Evolutionary conservation across 2,113 vertebrate genomes (phyloP), one percentile per base, ranked within the genome.

Genomic region (Cyprinus carpio): DNA sequence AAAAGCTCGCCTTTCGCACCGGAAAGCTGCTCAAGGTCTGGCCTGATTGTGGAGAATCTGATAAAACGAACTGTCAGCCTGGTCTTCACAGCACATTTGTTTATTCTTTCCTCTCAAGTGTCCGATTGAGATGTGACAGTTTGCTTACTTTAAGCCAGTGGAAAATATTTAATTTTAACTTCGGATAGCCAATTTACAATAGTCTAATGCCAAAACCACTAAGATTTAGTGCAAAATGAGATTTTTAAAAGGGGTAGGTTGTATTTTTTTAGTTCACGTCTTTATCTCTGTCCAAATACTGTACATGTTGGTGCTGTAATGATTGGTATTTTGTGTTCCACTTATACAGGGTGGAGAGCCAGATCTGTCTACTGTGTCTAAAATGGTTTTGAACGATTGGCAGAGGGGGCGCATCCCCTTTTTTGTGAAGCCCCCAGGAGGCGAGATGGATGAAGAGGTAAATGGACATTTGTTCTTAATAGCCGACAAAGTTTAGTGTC

Each of bases 321-420:
- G n/a, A 11, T 16, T 67, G 20, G 18, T 60, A 20, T 54, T 62
- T 16, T 23, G n/a, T 43, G 27, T 46, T 7, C 83, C 29, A 89
- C 0, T 86, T 51, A 71, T 87, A 23, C 91, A 99, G 98, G 97
- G 98, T 6, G 97, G 97, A 23, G 98, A 99, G 87, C 97, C 98
- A 23, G 97, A 99, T 90, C 37, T 96, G 46, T 86, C 94, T 25
- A 98, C 97, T 0, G 97, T 99, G 88, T 95, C 97, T 87, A 99
- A 99, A 92, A 99, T 99, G 97, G 97, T 99, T 89, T 94, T 99
- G 85, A 99, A 99, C 65, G 98, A 99, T 89, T 99, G 98, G 98
- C 98, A 99, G 92, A 94, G 98, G 64, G 98, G 98, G 85, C 96
- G 97, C 4, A 99, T 99, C 83, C 98, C 98, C 0, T 99, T 97